These are phyloP conservation scores for Drosophila albomicans DNA, from an alignment of 1,140 invertebrate species.

Conservation along the genomic window DNA sequence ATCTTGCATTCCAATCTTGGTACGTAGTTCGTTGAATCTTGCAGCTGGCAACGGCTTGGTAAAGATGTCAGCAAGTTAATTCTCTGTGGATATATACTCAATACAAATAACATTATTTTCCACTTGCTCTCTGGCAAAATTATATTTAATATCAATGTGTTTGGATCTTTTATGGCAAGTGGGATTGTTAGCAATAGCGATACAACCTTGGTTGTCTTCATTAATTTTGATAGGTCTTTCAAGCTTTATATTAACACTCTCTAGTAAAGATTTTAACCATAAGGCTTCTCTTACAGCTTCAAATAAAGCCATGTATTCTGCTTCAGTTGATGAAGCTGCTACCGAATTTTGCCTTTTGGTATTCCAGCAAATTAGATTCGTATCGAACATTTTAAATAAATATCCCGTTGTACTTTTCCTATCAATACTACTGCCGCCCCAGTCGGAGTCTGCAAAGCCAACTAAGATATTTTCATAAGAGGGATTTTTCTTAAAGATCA, in stretches of 20 bases:
- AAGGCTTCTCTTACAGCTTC: constrained; percentile 55
- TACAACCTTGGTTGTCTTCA: constrained; percentile 17
- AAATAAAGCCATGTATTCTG: constrained; percentile 12
- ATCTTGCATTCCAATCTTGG: too few relatives aligned
- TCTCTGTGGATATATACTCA: background rate
- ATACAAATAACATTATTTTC: background rate
- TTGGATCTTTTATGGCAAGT: constrained; percentile 12
- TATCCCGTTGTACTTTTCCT: constrained; percentile 3
- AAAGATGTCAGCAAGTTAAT: constrained; percentile 12
- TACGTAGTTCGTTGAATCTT: background rate
- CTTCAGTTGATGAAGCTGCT: constrained; percentile 49
- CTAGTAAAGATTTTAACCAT: constrained; percentile 17
- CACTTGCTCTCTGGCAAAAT: constrained; percentile 7
- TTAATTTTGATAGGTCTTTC: constrained; percentile 2
- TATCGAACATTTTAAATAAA: constrained; percentile 32
- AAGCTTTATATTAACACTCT: background rate
- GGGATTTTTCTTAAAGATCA: too few relatives aligned
- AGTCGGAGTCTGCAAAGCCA: background rate
- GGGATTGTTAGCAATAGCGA: constrained; percentile 13
- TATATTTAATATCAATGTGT: constrained; percentile 16
- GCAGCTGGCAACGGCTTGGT: constrained; percentile 1
- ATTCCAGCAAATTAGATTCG: constrained; percentile 70
- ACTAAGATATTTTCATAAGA: too few relatives aligned
- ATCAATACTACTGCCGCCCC: background rate
- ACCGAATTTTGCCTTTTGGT: constrained; percentile 41